Base-by-base conservation (phyloP, 2,797 vertebrate genomes). In the Microtus californicus region DNA sequence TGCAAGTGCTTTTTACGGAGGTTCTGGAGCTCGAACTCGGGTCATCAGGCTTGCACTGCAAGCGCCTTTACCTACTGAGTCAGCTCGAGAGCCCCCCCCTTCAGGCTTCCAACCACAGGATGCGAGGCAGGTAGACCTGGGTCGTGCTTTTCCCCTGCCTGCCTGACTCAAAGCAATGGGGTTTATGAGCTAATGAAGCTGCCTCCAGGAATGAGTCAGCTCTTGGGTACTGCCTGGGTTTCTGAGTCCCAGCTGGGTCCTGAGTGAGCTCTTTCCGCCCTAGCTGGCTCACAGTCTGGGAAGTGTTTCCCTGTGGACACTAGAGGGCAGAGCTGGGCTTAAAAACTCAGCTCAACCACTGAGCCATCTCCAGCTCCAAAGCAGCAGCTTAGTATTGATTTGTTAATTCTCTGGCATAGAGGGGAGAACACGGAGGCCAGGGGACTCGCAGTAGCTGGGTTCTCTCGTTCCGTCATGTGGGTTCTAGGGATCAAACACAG, bases 271-370 rank as follows among this genome's bases (percentile, higher is more conserved):
- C 77, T 8, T 15, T 65, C 9, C 11, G 15, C 17, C 29, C 54
- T 27, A 9, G 65, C 23, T 17, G 29, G 27, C 6, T 19, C 5
- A 15, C 11, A 19, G 51, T 59, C 31, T n/a, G 43, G 27, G 73
- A 85, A 67, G 40, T 93, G 79, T n/a, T 73, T 91, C 63, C 37
- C 8, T 59, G n/a, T 10, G 51, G 85, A 77, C 96, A 85, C 96
- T 65, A 97, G 97, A 69, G 97, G 97, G 96, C 97, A 96, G 83
- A 80, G 91, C 83, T 7, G 14, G 29, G 76, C 87, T 29, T 83
- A 5, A 19, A 31, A 15, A 34, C 23, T 34, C 13, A 1, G n/a
- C 14, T 40, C 51, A 11, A 9, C 25, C 51, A 73, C 3, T 1
- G 29, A 21, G 61, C 29, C 5, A 4, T 23, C 29, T 4, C 67